These are phyloP conservation scores for Percopsis omiscomaycus DNA, from an alignment of 2,797 vertebrate genomes.

Conservation along the genomic window DNA sequence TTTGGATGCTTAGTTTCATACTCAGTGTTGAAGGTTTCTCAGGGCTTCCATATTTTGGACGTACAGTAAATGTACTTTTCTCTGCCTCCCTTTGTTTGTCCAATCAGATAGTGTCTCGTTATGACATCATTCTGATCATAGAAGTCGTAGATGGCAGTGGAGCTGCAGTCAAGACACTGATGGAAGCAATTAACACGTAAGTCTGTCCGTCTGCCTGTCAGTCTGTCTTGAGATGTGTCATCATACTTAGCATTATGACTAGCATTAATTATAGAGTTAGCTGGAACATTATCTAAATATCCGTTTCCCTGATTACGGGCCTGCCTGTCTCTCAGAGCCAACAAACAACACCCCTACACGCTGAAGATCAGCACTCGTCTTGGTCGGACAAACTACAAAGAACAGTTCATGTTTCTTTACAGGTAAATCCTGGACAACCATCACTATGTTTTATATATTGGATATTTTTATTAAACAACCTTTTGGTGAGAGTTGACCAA, in stretches of 20 bases:
- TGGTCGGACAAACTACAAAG: constrained; percentile 76
- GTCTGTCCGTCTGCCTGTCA: not conserved
- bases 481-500: too few relatives aligned
- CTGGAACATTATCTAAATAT: too few relatives aligned
- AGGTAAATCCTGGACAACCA: constrained; percentile 54
- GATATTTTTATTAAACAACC: too few relatives aligned
- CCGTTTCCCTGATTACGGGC: too few relatives aligned
- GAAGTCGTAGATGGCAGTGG: constrained; percentile 77
- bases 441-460: not conserved
- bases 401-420: constrained; percentile 83
- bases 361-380: constrained; percentile 71
- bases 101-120: constrained; percentile 75
- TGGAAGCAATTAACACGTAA: constrained; percentile 75
- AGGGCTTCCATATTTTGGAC: too few relatives aligned
- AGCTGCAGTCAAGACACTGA: constrained; percentile 50
- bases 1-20: too few relatives aligned
- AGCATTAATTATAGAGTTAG: too few relatives aligned
- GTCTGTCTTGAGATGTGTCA: not conserved
- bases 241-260: too few relatives aligned
- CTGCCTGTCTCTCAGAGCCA: constrained; percentile 24
- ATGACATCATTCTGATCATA: constrained; percentile 80
- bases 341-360: constrained; percentile 56
- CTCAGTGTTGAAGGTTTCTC: too few relatives aligned
- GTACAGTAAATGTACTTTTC: not conserved
- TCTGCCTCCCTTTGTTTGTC: not conserved